A percentile compares a stretch with the other conserved stretches of the same genome.
Conservation (phyloP, 2,888 invertebrate genomes). For the Mamestra brassicae region DNA sequence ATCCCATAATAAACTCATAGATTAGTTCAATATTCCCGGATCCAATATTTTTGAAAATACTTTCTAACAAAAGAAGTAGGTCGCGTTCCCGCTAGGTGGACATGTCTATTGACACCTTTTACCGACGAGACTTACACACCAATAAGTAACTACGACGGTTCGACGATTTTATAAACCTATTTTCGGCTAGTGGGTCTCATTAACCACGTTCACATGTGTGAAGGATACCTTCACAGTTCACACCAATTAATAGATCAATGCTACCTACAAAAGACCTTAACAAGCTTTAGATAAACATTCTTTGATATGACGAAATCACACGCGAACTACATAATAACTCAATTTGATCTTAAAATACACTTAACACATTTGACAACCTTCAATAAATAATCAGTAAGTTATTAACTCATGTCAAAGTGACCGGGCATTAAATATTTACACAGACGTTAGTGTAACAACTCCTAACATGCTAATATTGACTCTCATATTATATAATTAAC, state of each 20-base stretch:
- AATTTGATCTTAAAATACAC: background rate
- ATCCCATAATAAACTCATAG: too few species aligned
- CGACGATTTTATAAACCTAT: background rate
- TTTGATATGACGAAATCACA: constrained; percentile 18
- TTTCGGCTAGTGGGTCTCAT: background rate
- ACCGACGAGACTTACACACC: background rate
- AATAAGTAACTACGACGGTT: background rate
- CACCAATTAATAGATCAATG: constrained; percentile 28
- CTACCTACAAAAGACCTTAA: constrained; percentile 24
- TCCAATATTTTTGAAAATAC: too few species aligned
- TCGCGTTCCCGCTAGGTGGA: too few species aligned
- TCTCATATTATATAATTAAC: constrained; percentile 20
- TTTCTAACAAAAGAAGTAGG: too few species aligned
- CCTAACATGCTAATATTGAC: background rate
- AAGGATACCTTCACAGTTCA: constrained; percentile 9
- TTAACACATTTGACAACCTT: background rate
- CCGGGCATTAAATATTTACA: constrained; percentile 3
- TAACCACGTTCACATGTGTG: background rate
- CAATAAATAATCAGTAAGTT: too few species aligned
- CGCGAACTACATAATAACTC: background rate
- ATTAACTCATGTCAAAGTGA: background rate
- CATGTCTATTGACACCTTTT: too few species aligned
- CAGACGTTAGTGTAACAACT: background rate
- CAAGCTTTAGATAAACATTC: constrained; percentile 22
- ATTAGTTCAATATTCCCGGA: too few species aligned